Evolutionary conservation across 2,797 vertebrate genomes (phyloP).

Genomic region (Sebastes matsubarae): DNA sequence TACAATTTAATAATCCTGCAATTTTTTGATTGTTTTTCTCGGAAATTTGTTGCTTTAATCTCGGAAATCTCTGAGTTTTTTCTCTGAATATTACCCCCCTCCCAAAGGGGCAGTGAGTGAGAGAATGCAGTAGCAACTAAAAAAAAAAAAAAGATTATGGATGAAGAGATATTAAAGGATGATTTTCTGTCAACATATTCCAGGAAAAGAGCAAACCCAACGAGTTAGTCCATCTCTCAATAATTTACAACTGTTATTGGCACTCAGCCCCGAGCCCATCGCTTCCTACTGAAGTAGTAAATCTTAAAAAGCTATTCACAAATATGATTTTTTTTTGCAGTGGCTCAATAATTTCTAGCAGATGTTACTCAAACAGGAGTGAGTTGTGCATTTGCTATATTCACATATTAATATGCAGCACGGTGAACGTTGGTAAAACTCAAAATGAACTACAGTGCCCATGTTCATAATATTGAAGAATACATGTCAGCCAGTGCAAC

Average conservation of each 20-base stretch:
- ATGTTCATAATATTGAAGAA: background rate
- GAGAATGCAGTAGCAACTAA: too few relatives aligned
- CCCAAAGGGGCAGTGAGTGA: too few relatives aligned
- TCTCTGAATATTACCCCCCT: background rate
- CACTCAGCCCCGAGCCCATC: background rate
- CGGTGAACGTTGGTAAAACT: background rate
- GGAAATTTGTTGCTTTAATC: background rate
- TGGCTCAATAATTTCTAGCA: background rate
- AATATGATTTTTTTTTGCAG: background rate
- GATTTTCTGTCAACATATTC: conserved; percentile 22
- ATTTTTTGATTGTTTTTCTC: too few relatives aligned
- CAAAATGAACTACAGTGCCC: background rate
- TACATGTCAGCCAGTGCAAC: background rate
- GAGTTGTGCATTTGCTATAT: background rate
- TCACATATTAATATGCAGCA: background rate
- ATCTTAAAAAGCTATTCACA: background rate
- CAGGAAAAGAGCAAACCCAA: conserved; percentile 5
- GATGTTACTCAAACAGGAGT: conserved; percentile 3
- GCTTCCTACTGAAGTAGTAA: background rate
- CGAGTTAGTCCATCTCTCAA: background rate
- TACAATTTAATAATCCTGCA: background rate
- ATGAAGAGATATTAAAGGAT: conserved; percentile 13
- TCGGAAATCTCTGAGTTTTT: background rate
- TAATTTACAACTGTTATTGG: background rate
- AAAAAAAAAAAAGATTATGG: background rate